Conservation (phyloP, 2,797 vertebrate genomes). For the Acanthornis magna region DNA sequence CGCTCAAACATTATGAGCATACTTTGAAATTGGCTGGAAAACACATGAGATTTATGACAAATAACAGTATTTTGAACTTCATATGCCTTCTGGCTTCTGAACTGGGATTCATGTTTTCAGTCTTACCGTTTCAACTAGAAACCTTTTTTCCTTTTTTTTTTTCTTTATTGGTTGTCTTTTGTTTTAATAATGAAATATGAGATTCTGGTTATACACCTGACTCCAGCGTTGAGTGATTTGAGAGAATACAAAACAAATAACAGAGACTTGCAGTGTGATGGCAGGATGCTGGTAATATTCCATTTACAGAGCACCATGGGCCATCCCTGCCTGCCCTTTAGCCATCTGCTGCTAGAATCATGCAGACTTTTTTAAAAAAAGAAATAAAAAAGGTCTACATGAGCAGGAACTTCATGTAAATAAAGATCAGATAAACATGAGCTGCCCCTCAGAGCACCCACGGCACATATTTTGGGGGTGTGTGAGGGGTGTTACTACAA, state of each 20-base stretch:
- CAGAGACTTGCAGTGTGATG: not conserved
- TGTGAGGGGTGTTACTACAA: not conserved
- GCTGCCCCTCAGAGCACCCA: not conserved
- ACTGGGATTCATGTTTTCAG: not conserved
- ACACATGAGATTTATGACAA: slow-evolving; percentile 14
- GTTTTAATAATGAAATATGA: slow-evolving; percentile 13
- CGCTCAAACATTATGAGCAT: not conserved
- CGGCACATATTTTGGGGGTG: not conserved
- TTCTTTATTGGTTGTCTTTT: not conserved
- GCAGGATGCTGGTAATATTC: slow-evolving; percentile 45
- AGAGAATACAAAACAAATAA: slow-evolving; percentile 10
- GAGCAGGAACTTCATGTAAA: not conserved
- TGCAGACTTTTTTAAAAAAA: not conserved
- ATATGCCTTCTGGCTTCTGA: slow-evolving; percentile 10
- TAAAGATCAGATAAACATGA: not conserved
- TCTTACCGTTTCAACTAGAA: not conserved
- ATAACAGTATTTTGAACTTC: slow-evolving; percentile 20
- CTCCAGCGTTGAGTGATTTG: not conserved
- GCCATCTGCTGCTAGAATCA: slow-evolving; percentile 47
- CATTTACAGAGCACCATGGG: slow-evolving; percentile 28
- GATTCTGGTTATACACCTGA: slow-evolving; percentile 7
- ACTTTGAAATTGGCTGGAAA: not conserved
- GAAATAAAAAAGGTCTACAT: not conserved
- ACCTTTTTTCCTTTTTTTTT: not conserved
- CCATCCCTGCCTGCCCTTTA: slow-evolving; percentile 30